These are phyloP conservation scores for Acanthurus lineatus DNA, from an alignment of 2,797 vertebrate species.

Conservation along the genomic window DNA sequence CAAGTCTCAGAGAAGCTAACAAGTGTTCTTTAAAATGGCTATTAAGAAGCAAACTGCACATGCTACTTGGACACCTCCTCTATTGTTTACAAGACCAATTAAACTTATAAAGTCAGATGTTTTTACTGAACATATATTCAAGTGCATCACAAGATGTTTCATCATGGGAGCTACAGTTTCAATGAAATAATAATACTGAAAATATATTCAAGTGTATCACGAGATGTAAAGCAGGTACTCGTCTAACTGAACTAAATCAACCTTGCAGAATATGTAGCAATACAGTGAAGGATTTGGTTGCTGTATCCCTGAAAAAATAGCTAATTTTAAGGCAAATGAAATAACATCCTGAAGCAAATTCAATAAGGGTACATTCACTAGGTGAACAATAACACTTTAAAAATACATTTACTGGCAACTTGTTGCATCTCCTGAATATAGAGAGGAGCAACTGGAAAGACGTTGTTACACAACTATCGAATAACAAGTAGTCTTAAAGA, in stretches of 20 bases:
- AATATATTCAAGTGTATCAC: conserved; percentile 55
- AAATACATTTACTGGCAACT: conserved; percentile 67
- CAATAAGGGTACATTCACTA: conserved; percentile 78
- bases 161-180: conserved; percentile 62
- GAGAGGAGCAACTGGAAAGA: conserved; percentile 59
- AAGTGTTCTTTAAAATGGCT: conserved; percentile 37
- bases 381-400: conserved; percentile 69
- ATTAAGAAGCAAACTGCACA: conserved; percentile 41
- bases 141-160: conserved; percentile 49
- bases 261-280: conserved; percentile 23
- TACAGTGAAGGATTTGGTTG: conserved; percentile 63
- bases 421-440: conserved; percentile 59
- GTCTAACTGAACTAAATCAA: conserved; percentile 25
- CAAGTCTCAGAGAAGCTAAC: conserved; percentile 18
- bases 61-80: conserved; percentile 38
- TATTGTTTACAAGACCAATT: conserved; percentile 27
- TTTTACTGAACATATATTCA: conserved; percentile 45
- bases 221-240: conserved; percentile 17
- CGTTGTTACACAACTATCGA: conserved; percentile 51
- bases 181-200: conserved; percentile 41
- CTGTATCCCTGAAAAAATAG: conserved; percentile 77
- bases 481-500: conserved; percentile 39
- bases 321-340: conserved; percentile 82
- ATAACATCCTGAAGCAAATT: conserved; percentile 79
- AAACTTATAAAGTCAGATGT: conserved; percentile 17